Conservation (phyloP, 2,113 vertebrate species). For the Prunella himalayana region DNA sequence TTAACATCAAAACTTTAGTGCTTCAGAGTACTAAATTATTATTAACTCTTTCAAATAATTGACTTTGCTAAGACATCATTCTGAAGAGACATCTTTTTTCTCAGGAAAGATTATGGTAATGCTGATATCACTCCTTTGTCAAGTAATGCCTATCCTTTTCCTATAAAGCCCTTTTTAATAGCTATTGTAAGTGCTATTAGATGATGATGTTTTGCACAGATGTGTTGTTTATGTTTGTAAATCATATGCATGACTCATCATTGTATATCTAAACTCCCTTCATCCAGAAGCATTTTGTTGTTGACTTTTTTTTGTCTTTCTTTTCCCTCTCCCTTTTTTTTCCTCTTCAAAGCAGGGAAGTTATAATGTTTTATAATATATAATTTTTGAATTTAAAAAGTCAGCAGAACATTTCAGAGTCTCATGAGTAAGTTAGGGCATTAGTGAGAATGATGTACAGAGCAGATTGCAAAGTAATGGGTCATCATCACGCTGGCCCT, state of each 20-base stretch:
- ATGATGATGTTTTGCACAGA: not conserved
- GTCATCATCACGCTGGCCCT: not conserved
- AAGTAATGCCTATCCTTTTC: not conserved
- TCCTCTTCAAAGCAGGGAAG: not conserved
- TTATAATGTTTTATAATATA: not conserved
- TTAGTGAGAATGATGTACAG: not conserved
- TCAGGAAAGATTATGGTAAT: not conserved
- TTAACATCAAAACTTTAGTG: not conserved
- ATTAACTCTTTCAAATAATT: not conserved
- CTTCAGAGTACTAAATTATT: not conserved
- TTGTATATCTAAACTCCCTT: not conserved
- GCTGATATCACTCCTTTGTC: not conserved
- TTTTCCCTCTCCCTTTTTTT: not conserved
- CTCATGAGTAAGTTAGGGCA: not conserved
- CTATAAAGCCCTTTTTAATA: not conserved
- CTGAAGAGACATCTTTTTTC: not conserved
- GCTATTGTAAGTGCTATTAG: not conserved
- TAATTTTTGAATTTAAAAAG: not conserved
- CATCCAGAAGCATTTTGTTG: not conserved
- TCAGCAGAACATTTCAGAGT: not conserved
- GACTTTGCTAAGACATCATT: not conserved
- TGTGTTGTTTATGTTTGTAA: not conserved
- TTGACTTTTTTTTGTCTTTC: not conserved
- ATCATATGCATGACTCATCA: not conserved
- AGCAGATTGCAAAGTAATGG: not conserved